Evolutionary conservation across 2,797 vertebrate genomes (phyloP), one percentile per base, ranked within the genome.

Genomic region (Clarias laeviceps): DNA sequence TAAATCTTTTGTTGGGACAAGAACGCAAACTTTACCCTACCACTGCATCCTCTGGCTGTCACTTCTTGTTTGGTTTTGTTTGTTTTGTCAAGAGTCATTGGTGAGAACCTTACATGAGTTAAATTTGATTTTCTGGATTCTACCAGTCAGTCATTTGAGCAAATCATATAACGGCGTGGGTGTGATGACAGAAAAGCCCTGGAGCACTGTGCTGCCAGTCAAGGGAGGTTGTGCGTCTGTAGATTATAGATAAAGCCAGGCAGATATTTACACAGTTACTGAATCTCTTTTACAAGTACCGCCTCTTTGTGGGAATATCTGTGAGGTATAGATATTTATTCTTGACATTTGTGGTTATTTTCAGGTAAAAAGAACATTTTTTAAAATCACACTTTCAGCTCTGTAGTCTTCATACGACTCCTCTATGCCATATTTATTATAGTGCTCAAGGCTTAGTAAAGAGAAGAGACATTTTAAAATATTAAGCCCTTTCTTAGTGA

Each of bases 201-300:
- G 81, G 68, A 72, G 65, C 32, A 59, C 81, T 34, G 27, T 61
- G 66, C 32, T 82, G 66, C 80, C 54, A 82, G 29, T 34, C 54
- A 70, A 54, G 22, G 12, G 54, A 54, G 80, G 27, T 9, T 59
- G 37, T 82, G 54, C 54, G n/a, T 59, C 50, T 59, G 66, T 57
- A 69, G 80, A 37, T 82, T 29, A 69, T 69, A 17, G 18, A 34
- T 82, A 34, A 34, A 56, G 59, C 80, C 29, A 24, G 65, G 64
- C 27, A 82, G 65, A 32, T 66, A 32, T 66, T 62, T 27, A 64
- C 34, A 45, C 59, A 64, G 59, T 29, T 37, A 65, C 24, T 64
- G 77, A 79, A 79, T 65, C 27, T 54, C 37, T 78, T 73, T 76
- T 18, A 32, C 61, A 57, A 27, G 37, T 84, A 34, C 54, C 54